Conservation (phyloP, 2,888 invertebrate species). For the Zygaena filipendulae region DNA sequence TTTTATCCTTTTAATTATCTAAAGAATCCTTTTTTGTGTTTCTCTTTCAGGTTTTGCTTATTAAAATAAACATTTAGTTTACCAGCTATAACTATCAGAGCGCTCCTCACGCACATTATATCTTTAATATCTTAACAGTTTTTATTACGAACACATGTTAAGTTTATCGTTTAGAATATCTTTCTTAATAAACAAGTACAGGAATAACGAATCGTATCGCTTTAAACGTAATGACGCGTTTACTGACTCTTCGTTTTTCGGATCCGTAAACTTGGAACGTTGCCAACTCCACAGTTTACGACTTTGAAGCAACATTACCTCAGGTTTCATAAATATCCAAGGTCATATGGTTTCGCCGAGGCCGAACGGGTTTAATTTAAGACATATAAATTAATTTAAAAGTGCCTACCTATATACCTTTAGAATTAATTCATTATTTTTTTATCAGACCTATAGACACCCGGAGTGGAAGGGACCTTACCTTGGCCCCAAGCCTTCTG, state of each 20-base stretch:
- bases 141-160: too few relatives aligned
- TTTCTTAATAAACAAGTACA: slow-evolving; percentile 19
- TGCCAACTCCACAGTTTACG: slow-evolving; percentile 57
- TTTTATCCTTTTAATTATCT: too few relatives aligned
- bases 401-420: neutral
- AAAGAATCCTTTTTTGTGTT: too few relatives aligned
- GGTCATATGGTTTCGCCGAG: slow-evolving; percentile 26
- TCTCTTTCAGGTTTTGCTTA: too few relatives aligned
- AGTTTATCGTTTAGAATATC: slow-evolving; percentile 10
- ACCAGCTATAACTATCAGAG: too few relatives aligned
- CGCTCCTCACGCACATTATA: too few relatives aligned
- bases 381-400: neutral
- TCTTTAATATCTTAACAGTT: too few relatives aligned
- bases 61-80: too few relatives aligned
- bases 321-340: slow-evolving; percentile 62
- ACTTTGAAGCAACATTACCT: slow-evolving; percentile 56
- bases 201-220: slow-evolving; percentile 23
- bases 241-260: slow-evolving; percentile 41
- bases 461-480: slow-evolving; percentile 87
- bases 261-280: slow-evolving; percentile 40
- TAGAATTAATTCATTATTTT: neutral
- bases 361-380: slow-evolving; percentile 13
- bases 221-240: slow-evolving; percentile 35
- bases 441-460: slow-evolving; percentile 81
- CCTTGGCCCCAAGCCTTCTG: slow-evolving; percentile 94